These are phyloP conservation scores for Conus ventricosus DNA, from an alignment of 1,140 invertebrate species.

Conservation along the genomic window DNA sequence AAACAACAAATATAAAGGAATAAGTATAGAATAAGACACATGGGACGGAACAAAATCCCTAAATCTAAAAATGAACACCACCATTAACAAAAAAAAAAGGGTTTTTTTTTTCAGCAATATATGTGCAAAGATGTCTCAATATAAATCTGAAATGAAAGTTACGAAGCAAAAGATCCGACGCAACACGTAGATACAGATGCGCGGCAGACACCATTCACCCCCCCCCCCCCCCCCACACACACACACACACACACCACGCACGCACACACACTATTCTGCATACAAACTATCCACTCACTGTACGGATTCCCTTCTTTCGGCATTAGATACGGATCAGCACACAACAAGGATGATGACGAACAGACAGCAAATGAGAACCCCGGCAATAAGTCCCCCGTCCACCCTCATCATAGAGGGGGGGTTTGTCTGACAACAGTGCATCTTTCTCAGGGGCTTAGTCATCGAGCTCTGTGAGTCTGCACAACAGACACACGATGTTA, in stretches of 20 bases:
- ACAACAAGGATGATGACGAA: not conserved
- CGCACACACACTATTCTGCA: too few relatives aligned
- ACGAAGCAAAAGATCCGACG: too few relatives aligned
- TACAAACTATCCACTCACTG: not conserved
- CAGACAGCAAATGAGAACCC: not conserved
- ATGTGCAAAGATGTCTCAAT: not conserved
- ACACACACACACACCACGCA: too few relatives aligned
- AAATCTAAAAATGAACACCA: too few relatives aligned
- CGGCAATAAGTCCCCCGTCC: not conserved
- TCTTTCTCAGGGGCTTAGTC: not conserved
- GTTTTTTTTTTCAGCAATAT: too few relatives aligned
- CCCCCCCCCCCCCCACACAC: too few relatives aligned
- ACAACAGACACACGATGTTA: not conserved
- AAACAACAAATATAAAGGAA: too few relatives aligned
- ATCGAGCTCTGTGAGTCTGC: not conserved
- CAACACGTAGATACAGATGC: too few relatives aligned
- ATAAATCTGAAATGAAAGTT: not conserved
- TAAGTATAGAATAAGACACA: not conserved
- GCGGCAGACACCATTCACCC: too few relatives aligned
- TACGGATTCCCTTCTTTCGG: conserved; percentile 2
- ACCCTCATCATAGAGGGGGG: not conserved
- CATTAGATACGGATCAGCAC: not conserved
- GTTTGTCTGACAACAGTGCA: not conserved
- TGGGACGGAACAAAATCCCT: not conserved
- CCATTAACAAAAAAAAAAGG: not conserved